Percentiles rank a stretch among this genome's conserved stretches.
Evolutionary conservation across 2,797 vertebrate genomes (phyloP).

Genomic region (Coregonus ussuriensis): DNA sequence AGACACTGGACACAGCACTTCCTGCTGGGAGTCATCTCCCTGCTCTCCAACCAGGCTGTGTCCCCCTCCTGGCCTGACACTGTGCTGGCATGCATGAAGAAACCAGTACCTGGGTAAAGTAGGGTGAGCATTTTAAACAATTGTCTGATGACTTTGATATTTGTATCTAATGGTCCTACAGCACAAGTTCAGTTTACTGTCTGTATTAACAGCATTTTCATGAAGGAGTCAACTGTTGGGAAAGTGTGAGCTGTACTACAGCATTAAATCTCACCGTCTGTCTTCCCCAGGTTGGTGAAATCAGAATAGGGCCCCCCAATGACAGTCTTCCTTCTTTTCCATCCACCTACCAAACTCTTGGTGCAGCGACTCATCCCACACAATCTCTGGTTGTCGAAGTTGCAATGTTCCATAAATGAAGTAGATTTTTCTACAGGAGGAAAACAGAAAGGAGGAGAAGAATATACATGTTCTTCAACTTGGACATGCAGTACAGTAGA

Average conservation of each 20-base stretch:
- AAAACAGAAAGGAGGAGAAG: not conserved
- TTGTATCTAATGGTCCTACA: too few relatives aligned
- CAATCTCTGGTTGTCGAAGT: conserved; percentile 20
- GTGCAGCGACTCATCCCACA: conserved; percentile 32
- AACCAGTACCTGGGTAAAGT: conserved; percentile 12
- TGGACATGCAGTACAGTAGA: not conserved
- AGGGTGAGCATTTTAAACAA: not conserved
- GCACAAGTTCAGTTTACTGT: too few relatives aligned
- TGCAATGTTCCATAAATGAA: conserved; percentile 35
- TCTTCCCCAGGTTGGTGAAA: conserved; percentile 18
- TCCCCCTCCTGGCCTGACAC: not conserved
- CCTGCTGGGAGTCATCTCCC: conserved; percentile 73
- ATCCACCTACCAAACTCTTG: not conserved
- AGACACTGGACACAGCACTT: conserved; percentile 79
- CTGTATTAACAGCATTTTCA: too few relatives aligned
- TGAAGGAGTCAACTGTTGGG: too few relatives aligned
- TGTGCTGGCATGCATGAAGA: conserved; percentile 10
- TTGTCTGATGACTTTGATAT: too few relatives aligned
- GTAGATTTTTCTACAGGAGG: conserved; percentile 18
- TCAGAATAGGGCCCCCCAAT: conserved; percentile 25
- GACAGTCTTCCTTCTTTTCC: conserved; percentile 15
- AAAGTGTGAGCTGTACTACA: too few relatives aligned
- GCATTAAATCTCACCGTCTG: not conserved
- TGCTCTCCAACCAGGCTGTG: conserved; percentile 69
- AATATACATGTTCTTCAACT: not conserved